phyloP scores from a whole-genome alignment of 2,113 vertebrate species.

The Ptyas mucosa region DNA sequence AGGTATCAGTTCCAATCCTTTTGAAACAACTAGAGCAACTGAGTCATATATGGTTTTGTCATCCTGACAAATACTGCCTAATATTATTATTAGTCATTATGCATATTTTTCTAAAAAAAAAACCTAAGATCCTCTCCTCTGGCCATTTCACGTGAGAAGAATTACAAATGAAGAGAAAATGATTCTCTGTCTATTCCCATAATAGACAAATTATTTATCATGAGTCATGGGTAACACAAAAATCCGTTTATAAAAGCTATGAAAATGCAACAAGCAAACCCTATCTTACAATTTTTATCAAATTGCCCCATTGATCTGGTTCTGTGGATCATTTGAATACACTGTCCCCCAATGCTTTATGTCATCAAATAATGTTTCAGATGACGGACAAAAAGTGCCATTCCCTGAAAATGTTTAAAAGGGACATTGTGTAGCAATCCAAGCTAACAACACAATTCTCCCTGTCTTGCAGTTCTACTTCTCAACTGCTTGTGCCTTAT shows the following conservation, averaged over 20 bases:
- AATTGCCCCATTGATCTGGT: neutral
- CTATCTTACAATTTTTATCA: neutral
- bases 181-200: neutral
- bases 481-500: neutral
- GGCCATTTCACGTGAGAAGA: neutral
- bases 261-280: neutral
- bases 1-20: neutral
- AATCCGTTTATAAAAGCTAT: neutral
- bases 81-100: neutral
- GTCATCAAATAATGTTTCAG: neutral
- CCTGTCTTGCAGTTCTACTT: neutral
- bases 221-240: neutral
- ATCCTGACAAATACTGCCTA: neutral
- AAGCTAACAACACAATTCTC: neutral
- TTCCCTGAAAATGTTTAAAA: neutral
- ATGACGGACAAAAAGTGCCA: neutral
- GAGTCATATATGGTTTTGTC: neutral
- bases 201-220: neutral
- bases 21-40: neutral
- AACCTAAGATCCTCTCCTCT: neutral
- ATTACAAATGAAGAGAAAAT: neutral
- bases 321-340: neutral
- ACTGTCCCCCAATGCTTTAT: neutral
- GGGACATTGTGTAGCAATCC: neutral
- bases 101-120: neutral